phyloP scores from a whole-genome alignment of 2,888 invertebrate species.

The Dryobotodes eremita region DNA sequence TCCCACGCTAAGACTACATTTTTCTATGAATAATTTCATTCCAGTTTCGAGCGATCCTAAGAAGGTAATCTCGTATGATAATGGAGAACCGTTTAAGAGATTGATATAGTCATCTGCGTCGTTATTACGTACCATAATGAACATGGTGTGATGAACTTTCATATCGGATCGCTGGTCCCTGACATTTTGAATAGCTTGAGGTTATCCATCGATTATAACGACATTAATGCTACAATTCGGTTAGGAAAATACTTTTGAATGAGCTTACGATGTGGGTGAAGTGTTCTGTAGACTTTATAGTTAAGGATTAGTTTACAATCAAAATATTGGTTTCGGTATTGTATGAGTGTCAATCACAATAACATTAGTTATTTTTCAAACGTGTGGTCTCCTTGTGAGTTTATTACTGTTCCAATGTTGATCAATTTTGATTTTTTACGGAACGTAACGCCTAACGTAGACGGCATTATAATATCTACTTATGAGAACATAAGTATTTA shows the following conservation, averaged over 20 bases:
- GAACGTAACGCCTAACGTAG: neutral
- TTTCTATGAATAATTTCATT: constrained; percentile 67
- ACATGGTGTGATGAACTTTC: constrained; percentile 88
- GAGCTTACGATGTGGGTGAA: constrained; percentile 29
- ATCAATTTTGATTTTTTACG: neutral
- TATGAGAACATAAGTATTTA: constrained; percentile 1
- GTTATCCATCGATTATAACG: constrained; percentile 82
- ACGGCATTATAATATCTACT: neutral
- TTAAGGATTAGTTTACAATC: constrained; percentile 24
- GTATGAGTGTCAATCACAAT: constrained; percentile 8
- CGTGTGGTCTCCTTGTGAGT: neutral
- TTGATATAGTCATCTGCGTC: constrained; percentile 88
- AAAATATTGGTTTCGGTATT: constrained; percentile 21
- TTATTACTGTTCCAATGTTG: neutral
- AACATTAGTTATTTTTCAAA: constrained; percentile 1
- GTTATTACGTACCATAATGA: constrained; percentile 87
- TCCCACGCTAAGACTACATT: constrained; percentile 56
- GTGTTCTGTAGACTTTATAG: constrained; percentile 24
- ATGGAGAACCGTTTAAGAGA: constrained; percentile 81
- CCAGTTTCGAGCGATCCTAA: constrained; percentile 63
- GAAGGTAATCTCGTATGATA: constrained; percentile 76
- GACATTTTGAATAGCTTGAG: constrained; percentile 85
- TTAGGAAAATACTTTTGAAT: constrained; percentile 54
- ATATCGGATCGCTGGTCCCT: constrained; percentile 82
- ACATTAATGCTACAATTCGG: constrained; percentile 76